Evolutionary conservation across 2,797 vertebrate genomes (phyloP).

Genomic region (Paramormyrops hopkinsi): DNA sequence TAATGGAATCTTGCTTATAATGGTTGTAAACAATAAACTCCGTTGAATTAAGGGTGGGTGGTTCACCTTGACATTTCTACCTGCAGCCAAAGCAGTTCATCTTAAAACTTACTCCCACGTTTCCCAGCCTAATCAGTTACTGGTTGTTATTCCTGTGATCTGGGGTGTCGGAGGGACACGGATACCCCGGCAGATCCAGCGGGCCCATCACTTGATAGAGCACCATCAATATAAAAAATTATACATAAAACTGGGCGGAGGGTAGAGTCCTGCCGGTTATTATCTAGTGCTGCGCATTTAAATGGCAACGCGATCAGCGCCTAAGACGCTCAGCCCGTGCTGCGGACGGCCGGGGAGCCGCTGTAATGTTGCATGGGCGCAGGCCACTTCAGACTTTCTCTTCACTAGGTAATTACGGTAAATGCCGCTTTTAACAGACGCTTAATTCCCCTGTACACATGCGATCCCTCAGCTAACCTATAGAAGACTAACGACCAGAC

Average conservation of each 20-base stretch:
- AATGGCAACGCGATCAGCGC: background rate
- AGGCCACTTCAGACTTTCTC: background rate
- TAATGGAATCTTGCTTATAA: background rate
- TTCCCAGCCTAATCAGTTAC: background rate
- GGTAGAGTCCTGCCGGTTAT: background rate
- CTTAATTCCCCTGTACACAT: background rate
- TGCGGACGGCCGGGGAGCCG: background rate
- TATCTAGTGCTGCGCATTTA: background rate
- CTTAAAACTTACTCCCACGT: background rate
- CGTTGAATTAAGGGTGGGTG: background rate
- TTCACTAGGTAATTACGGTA: background rate
- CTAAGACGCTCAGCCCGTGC: background rate
- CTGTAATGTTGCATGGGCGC: background rate
- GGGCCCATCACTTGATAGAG: background rate
- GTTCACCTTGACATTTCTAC: background rate
- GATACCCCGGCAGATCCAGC: background rate
- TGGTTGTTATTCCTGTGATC: background rate
- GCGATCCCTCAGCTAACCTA: background rate
- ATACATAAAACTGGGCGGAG: background rate
- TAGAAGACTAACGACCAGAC: background rate
- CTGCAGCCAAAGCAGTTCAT: background rate
- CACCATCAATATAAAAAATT: background rate
- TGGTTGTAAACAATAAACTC: background rate
- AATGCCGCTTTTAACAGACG: background rate
- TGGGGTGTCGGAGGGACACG: background rate